Base-by-base conservation (phyloP, 2,888 invertebrate genomes). In the Lepas anatifera region DNA sequence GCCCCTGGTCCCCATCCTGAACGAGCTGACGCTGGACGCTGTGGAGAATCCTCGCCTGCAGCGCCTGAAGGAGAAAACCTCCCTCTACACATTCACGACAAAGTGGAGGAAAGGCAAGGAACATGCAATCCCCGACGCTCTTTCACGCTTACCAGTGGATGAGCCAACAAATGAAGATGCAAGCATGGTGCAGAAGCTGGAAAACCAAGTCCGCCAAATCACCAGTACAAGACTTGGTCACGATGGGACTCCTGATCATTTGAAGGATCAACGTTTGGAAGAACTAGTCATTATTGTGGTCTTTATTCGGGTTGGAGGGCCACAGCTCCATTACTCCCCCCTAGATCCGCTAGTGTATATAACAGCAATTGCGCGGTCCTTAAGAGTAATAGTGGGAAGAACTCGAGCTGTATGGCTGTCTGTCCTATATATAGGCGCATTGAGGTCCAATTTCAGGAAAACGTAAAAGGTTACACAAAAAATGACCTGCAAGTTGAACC, bases 31-130 rank as follows among this genome's bases (percentile, higher is more conserved):
- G 0, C 41, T 71, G 27, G 71, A 71, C 27, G 39, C 68, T 4
- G 37, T 71, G 6, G 71, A 71, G 32, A 71, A 68, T 35, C 67
- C 72, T 7, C 43, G 70, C n/a, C 50, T 70, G 7, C 71, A 71
- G 50, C 27, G 29, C n/a, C n/a, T 64, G 11, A 58, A 64, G 66
- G 41, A 39, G 46, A 69, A 66, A 25, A 25, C 46, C 2, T 27
- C 39, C 7, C 66, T 41, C 25, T 67, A n/a, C 48, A n/a, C 27
- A 2, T 69, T 66, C 39, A 67, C 13, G n/a, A 32, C 41, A 3
- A n/a, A n/a, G 66, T 69, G 64, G 69, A 41, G 43, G 22, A 35
- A 29, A 10, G 41, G 69, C 16, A 69, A 69, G 46, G 43, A 63
- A 11, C 69, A 32, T 32, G 29, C n/a, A 13, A 63, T 67, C 39